Base-by-base conservation (phyloP, 2,113 vertebrate genomes). In the Pseudonaja textilis region DNA sequence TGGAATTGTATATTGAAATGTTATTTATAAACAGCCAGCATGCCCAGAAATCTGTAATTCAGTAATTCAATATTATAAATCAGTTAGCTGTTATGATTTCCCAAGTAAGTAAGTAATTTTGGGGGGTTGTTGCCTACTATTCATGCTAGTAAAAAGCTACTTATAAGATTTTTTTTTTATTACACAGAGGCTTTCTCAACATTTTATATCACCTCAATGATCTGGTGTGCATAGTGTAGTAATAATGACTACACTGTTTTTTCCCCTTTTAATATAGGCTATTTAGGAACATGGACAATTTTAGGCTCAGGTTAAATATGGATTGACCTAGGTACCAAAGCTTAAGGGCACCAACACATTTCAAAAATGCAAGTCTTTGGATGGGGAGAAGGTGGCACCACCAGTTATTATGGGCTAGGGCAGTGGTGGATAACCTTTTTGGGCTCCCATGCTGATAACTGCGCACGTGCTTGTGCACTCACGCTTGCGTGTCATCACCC, bases 121-220 rank as follows among this genome's bases (percentile, higher is more conserved):
- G 89, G 88, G 29, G 6, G 61, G 87, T 81, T 26, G 29, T 64
- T 1, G 25, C 91, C 94, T 86, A 0, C 1, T 52, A 87, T 61
- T 95, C 9, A 85, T 88, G 93, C 3, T 87, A 85, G 90, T 93
- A 89, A 50, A 8, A 93, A 87, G 92, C 88, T 92, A 25, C 91
- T 88, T 5, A 0, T 74, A 81, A 0, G 54, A 3, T 47, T 0
- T 0, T 90, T 89, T 45, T 45, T 57, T 57, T 57, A 85, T 93
- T 93, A 91, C 4, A 3, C 29, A 61, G 42, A 2, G 0, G 0
- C 0, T 5, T 87, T 64, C 50, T 26, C 3, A 5, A 64, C 45
- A 26, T 90, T 89, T 64, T 94, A 0, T 11, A 88, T 50, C 86
- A 52, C 5, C 4, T 26, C 47, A 74, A 87, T 50, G 47, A 87